A percentile compares a stretch with the other conserved stretches of the same genome.
phyloP scores from a whole-genome alignment of 1,140 invertebrate genomes.

The Drosophila sulfurigaster region DNA sequence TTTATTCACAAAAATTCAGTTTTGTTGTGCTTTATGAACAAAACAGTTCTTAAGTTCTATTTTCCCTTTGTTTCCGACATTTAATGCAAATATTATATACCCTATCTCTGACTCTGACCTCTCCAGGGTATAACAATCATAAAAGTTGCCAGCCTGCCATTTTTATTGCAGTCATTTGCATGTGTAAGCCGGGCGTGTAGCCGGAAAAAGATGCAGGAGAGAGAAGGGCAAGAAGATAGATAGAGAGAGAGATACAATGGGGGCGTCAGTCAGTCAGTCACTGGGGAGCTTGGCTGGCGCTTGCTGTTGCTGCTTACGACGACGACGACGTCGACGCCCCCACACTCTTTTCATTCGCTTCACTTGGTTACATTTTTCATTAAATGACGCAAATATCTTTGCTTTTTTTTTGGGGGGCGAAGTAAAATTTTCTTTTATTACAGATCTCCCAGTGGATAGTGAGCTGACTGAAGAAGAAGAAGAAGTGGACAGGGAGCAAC shows the following conservation, averaged over 20 bases:
- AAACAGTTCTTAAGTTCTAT: neutral
- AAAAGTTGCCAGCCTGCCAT: constrained; percentile 70
- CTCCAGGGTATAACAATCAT: constrained; percentile 66
- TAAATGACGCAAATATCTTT: constrained; percentile 51
- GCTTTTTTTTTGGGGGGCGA: constrained; percentile 8
- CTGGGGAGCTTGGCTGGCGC: constrained; percentile 51
- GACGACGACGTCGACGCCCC: constrained; percentile 6
- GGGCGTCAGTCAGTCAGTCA: constrained; percentile 66
- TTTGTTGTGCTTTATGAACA: neutral
- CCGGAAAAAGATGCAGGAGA: neutral
- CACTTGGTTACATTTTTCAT: constrained; percentile 63
- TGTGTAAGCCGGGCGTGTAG: constrained; percentile 41
- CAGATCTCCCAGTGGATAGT: constrained; percentile 35
- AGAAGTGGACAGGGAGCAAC: constrained; percentile 19
- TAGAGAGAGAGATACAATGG: neutral
- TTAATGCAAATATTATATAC: neutral
- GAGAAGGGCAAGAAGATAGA: neutral
- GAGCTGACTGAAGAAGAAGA: neutral
- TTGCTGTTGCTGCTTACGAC: constrained; percentile 24
- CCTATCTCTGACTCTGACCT: neutral
- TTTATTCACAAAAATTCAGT: neutral
- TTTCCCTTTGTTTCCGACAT: neutral
- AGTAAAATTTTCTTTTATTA: constrained; percentile 31
- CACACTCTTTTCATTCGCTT: constrained; percentile 25
- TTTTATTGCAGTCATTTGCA: constrained; percentile 82